phyloP scores from a whole-genome alignment of 1,140 invertebrate species.

The Conus betulinus region DNA sequence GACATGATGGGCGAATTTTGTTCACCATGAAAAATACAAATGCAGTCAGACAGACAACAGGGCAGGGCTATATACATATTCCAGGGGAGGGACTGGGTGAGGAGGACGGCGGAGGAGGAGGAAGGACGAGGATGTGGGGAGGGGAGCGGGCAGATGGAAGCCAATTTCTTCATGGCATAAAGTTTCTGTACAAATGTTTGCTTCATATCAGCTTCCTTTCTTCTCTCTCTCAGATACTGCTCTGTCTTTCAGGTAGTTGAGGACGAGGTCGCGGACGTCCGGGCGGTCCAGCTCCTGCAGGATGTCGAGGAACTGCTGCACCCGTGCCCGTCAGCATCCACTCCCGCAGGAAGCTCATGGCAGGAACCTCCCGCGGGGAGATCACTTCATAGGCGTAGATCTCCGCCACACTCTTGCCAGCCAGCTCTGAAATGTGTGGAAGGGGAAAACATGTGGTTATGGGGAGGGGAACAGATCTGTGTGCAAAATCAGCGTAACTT shows the following conservation, averaged over 20 bases:
- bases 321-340: conserved; percentile 20
- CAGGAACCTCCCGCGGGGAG: not conserved
- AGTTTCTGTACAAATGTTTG: not conserved
- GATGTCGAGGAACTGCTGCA: conserved; percentile 31
- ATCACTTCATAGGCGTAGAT: conserved; percentile 24
- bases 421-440: not conserved
- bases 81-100: not conserved
- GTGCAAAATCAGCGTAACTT: too few relatives aligned
- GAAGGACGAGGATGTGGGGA: not conserved
- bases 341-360: conserved; percentile 28
- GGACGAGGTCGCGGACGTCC: conserved; percentile 15
- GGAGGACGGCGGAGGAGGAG: not conserved
- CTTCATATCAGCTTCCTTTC: too few relatives aligned
- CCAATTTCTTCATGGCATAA: not conserved
- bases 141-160: not conserved
- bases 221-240: not conserved
- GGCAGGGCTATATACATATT: not conserved
- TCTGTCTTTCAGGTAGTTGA: not conserved
- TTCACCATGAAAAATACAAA: too few relatives aligned
- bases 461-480: too few relatives aligned
- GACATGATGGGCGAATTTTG: too few relatives aligned
- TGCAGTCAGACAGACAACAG: too few relatives aligned
- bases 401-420: conserved; percentile 30
- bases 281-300: conserved; percentile 21
- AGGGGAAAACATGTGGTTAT: too few relatives aligned